Evolutionary conservation across 2,797 vertebrate species (phyloP).

Genomic region (Poeciliopsis gracilis): DNA sequence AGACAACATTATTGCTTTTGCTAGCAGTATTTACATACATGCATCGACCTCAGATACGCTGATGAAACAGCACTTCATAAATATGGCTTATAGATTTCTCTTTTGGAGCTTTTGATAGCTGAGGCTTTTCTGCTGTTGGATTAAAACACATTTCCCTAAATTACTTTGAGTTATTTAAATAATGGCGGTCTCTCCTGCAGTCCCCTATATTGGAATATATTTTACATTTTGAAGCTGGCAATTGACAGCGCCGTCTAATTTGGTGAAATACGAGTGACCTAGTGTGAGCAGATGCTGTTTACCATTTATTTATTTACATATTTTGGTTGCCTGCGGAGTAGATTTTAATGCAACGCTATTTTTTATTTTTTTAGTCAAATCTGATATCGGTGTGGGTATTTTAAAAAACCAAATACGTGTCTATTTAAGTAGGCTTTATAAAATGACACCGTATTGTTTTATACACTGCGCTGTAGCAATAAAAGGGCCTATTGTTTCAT

Average conservation of each 20-base stretch:
- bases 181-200: slow-evolving; percentile 25
- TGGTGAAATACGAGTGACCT: slow-evolving; percentile 65
- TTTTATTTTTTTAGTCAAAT: slow-evolving; percentile 49
- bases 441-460: slow-evolving; percentile 67
- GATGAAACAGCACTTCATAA: slow-evolving; percentile 75
- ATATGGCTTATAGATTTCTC: slow-evolving; percentile 78
- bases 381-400: slow-evolving; percentile 56
- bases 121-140: slow-evolving; percentile 58
- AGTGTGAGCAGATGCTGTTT: slow-evolving; percentile 53
- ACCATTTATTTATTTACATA: slow-evolving; percentile 64
- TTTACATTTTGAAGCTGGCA: slow-evolving; percentile 61
- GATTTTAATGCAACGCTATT: slow-evolving; percentile 62
- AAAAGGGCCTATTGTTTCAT: slow-evolving; percentile 69
- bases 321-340: slow-evolving; percentile 51
- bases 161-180: slow-evolving; percentile 73
- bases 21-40: slow-evolving; percentile 78
- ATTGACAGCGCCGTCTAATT: slow-evolving; percentile 62
- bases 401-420: slow-evolving; percentile 69
- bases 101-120: slow-evolving; percentile 53
- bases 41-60: slow-evolving; percentile 72
- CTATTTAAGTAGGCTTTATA: slow-evolving; percentile 72
- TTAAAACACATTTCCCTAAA: slow-evolving; percentile 73
- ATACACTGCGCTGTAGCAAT: slow-evolving; percentile 62
- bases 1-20: slow-evolving; percentile 76
- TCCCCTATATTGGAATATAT: slow-evolving; percentile 66